Base-by-base conservation (phyloP, 2,797 vertebrate genomes). In the Prionace glauca region DNA sequence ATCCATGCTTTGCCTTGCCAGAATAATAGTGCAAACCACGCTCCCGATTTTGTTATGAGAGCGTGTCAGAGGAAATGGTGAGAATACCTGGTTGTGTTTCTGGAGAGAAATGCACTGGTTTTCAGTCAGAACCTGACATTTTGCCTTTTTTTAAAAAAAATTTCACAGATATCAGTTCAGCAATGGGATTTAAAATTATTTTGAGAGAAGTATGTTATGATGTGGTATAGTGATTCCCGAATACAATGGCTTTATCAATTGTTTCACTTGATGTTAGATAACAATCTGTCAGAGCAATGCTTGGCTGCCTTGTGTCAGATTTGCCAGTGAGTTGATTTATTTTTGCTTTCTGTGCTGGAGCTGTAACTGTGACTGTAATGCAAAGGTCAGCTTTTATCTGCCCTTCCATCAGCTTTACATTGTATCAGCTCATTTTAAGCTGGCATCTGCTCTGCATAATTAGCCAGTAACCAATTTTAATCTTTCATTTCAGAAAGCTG, bases 391-490 rank as follows among this genome's bases (percentile, higher is more conserved):
- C 96, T 97, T 96, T 96, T 94, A 88, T 81, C 95, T 96, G 96
- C 96, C 96, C 97, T 96, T 97, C 62, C 62, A 41, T 84, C 50
- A 67, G 96, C 96, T 97, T 97, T 95, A 96, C 95, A 96, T 95
- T 96, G 7, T 24, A 2, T 97, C 96, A 97, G 96, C 96, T 96
- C 97, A 96, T 97, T 97, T 96, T 96, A 96, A 91, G 95, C 95
- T 69, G 79, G 92, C 74, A 81, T 96, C 97, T 96, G 96, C 95
- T 96, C 96, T 96, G 96, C 96, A 96, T 96, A 96, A 96, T 97
- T 97, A 97, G 96, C 65, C 96, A 97, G 95, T 97, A 97, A 96
- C 96, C 96, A 88, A 95, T 96, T 96, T n/a, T 96, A 94, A 95
- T 96, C 96, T 95, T 97, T 96, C 69, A 94, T 96, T 95, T 71